Evolutionary conservation across 1,140 invertebrate genomes (phyloP), one percentile per base, ranked within the genome.

Genomic region (Eupeodes corollae): DNA sequence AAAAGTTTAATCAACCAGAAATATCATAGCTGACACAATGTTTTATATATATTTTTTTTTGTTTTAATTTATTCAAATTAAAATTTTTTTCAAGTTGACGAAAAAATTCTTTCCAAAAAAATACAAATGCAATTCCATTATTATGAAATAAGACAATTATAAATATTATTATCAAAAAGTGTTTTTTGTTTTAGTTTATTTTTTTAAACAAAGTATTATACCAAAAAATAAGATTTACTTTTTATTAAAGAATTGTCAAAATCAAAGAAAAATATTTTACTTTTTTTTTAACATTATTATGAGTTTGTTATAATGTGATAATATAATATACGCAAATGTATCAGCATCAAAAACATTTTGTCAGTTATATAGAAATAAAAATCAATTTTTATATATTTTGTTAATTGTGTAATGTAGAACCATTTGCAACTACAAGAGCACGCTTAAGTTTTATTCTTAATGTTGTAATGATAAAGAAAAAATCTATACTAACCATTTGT

Each of bases 291-390:
- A n/a, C n/a, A n/a, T n/a, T n/a, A n/a, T n/a, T n/a, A n/a, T n/a
- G n/a, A n/a, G n/a, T n/a, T n/a, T n/a, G n/a, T n/a, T n/a, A n/a
- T n/a, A n/a, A n/a, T n/a, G n/a, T n/a, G n/a, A n/a, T n/a, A n/a
- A n/a, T n/a, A n/a, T n/a, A n/a, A n/a, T n/a, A n/a, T n/a, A n/a
- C n/a, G n/a, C n/a, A n/a, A n/a, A 12, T 38, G 47, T 46, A 59
- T 59, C 62, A 65, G 61, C 64, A 66, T 63, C 62, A 68, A 68
- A 68, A 68, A 61, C 66, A 68, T 68, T 68, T 68, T 68, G 66
- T 68, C 66, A 68, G 66, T 68, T 68, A 68, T 63, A 62, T 59
- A 37, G 39, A 44, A 39, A 12, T 45, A 14, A 1, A 11, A 44
- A 5, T 3, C 15, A 37, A 16, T 37, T 37, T 37, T 11, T 14